A percentile compares a stretch with the other conserved stretches of the same genome.
These are phyloP conservation scores for Drosophila mimica DNA, from an alignment of 2,888 invertebrate genomes.

Conservation along the genomic window DNA sequence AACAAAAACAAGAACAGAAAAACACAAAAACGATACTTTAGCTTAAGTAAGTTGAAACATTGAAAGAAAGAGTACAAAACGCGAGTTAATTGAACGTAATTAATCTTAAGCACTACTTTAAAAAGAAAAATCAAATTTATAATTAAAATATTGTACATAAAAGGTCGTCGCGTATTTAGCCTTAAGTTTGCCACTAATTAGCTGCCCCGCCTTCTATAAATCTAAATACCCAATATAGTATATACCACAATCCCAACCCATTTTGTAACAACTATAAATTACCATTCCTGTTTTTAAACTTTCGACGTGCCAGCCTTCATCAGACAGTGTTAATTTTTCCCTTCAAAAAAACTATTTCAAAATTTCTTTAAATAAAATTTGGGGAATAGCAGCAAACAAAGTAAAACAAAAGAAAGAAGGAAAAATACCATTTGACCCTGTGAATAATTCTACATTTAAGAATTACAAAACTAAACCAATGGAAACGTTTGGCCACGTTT, in stretches of 20 bases:
- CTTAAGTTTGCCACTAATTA: slow-evolving; percentile 24
- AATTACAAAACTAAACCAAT: slow-evolving; percentile 7
- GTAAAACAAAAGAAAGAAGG: slow-evolving; percentile 2
- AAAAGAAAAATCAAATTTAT: slow-evolving; percentile 35
- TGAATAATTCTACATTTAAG: slow-evolving; percentile 41
- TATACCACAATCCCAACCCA: slow-evolving; percentile 1
- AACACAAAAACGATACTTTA: slow-evolving; percentile 28
- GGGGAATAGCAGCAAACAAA: slow-evolving; percentile 1
- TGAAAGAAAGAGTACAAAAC: slow-evolving; percentile 75
- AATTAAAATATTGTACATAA: slow-evolving; percentile 34
- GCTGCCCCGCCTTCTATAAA: slow-evolving; percentile 10
- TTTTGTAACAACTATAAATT: slow-evolving; percentile 1
- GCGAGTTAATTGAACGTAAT: slow-evolving; percentile 68
- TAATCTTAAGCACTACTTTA: slow-evolving; percentile 45
- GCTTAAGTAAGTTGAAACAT: slow-evolving; percentile 55
- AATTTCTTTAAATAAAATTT: not conserved
- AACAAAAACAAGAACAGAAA: slow-evolving; percentile 15
- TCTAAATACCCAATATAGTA: not conserved
- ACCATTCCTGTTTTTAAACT: slow-evolving; percentile 6
- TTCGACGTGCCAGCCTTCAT: not conserved
- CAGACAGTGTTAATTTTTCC: not conserved
- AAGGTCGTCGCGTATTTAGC: slow-evolving; percentile 34
- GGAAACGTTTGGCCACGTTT: slow-evolving; percentile 8
- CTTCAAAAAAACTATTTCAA: not conserved
- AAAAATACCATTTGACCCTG: slow-evolving; percentile 39